Evolutionary conservation across 1,140 invertebrate genomes (phyloP).

Genomic region (Brachionus angularis): DNA sequence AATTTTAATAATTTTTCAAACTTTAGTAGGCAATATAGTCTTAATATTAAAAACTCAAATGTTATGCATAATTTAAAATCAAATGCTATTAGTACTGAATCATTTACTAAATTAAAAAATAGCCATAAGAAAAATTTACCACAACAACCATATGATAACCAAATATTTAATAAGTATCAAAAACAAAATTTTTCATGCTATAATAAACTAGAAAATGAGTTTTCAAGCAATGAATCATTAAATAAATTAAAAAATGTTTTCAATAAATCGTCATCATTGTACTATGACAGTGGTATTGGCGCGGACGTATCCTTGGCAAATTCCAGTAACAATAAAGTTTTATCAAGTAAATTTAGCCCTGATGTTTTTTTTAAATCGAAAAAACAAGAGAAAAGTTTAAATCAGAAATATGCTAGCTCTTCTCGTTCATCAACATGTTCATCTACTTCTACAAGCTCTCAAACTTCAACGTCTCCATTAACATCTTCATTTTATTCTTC

Average conservation of each 20-base stretch:
- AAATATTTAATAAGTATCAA: background rate
- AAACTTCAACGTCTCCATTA: too few relatives aligned
- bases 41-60: too few relatives aligned
- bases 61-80: too few relatives aligned
- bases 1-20: too few relatives aligned
- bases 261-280: slow-evolving; percentile 5
- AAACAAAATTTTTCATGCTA: slow-evolving; percentile 22
- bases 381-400: too few relatives aligned
- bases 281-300: slow-evolving; percentile 38
- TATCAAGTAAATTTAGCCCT: too few relatives aligned
- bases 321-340: too few relatives aligned
- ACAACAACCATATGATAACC: slow-evolving; percentile 31
- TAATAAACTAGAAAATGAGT: slow-evolving; percentile 4
- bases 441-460: background rate
- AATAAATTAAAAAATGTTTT: slow-evolving; percentile 11
- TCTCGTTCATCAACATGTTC: background rate
- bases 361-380: too few relatives aligned
- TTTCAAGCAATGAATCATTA: slow-evolving; percentile 8
- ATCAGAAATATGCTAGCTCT: too few relatives aligned
- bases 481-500: background rate
- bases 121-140: background rate
- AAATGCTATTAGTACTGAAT: slow-evolving; percentile 3
- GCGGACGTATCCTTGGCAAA: slow-evolving; percentile 20
- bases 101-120: background rate
- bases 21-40: too few relatives aligned